phyloP scores from a whole-genome alignment of 2,113 vertebrate species.

The Nycticryphes semicollaris region DNA sequence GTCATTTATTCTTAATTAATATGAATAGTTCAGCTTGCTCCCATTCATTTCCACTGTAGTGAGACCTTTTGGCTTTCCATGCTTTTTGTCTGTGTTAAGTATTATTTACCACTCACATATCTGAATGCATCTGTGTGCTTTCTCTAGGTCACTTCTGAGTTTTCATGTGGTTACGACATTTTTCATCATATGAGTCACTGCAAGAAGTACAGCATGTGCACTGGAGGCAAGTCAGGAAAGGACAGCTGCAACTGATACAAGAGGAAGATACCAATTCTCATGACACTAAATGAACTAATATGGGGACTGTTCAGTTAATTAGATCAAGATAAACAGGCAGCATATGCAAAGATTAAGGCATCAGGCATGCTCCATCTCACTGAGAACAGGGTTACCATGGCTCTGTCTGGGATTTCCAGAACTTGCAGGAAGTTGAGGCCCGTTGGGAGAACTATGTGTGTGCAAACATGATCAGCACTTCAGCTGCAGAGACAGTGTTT shows the following conservation, averaged over 20 bases:
- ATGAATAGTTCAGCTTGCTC: not conserved
- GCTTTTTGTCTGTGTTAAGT: not conserved
- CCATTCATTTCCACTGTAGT: not conserved
- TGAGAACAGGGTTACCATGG: not conserved
- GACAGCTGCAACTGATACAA: conserved; percentile 2
- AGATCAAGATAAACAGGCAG: conserved; percentile 42
- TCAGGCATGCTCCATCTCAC: not conserved
- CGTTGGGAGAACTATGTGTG: not conserved
- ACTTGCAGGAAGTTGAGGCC: not conserved
- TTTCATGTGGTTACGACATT: conserved; percentile 12
- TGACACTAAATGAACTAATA: conserved; percentile 49
- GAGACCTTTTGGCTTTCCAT: not conserved
- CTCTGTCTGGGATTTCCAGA: not conserved
- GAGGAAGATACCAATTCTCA: conserved; percentile 51
- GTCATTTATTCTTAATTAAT: not conserved
- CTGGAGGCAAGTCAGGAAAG: not conserved
- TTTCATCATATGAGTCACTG: conserved; percentile 35
- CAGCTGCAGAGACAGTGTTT: not conserved
- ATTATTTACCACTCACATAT: not conserved
- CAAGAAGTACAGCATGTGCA: not conserved
- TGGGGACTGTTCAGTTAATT: conserved; percentile 27
- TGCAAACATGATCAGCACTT: rapidly evolving
- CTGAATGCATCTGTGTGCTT: not conserved
- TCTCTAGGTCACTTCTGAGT: not conserved
- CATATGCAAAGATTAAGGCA: conserved; percentile 2